Evolutionary conservation across 2,888 invertebrate species (phyloP).

Genomic region (Ichneumon xanthorius): DNA sequence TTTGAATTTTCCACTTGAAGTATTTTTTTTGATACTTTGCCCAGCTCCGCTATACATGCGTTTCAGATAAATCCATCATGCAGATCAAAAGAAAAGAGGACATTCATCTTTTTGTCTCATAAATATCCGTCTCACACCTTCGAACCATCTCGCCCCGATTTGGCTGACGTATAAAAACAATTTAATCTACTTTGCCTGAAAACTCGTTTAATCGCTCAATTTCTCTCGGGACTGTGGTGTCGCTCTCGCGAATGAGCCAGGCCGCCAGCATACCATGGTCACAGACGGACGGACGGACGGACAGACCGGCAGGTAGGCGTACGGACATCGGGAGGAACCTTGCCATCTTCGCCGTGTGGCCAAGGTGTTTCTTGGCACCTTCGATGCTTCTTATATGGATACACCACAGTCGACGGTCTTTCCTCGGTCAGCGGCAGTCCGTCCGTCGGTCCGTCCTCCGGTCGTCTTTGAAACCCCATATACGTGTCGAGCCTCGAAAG

Average conservation of each 20-base stretch:
- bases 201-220: conserved; percentile 59
- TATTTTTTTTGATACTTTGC: no score
- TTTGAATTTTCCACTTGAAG: no score
- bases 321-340: conserved; percentile 24
- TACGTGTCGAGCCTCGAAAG: conserved; percentile 36
- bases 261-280: not conserved
- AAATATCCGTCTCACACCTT: not conserved
- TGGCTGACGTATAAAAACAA: not conserved
- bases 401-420: conserved; percentile 3
- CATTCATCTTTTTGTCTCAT: not conserved
- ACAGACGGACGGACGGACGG: conserved; percentile 6
- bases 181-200: not conserved
- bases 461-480: conserved; percentile 61
- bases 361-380: conserved; percentile 63
- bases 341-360: conserved; percentile 45
- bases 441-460: conserved; percentile 15
- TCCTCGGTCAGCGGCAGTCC: conserved; percentile 29
- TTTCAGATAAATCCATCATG: not conserved
- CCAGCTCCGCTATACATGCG: no score
- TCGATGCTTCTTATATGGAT: conserved; percentile 51
- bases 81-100: not conserved
- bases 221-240: conserved; percentile 19
- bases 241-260: conserved; percentile 11
- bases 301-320: not conserved
- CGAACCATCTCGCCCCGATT: not conserved